Base-by-base conservation (phyloP, 2,113 vertebrate genomes). In the Chloropsis cyanopogon region DNA sequence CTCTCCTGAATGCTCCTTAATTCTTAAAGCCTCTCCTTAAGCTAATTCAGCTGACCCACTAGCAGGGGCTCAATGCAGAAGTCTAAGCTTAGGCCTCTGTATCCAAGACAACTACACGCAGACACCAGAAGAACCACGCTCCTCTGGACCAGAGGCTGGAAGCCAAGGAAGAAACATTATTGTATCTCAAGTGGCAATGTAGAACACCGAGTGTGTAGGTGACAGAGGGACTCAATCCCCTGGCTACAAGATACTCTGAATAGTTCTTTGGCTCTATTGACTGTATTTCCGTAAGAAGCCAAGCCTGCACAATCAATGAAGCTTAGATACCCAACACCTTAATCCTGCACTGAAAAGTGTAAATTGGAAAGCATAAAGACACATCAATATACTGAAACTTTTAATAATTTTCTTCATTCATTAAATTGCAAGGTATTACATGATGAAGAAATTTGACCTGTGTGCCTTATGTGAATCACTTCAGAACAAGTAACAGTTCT, bases 21-120 rank as follows among this genome's bases (percentile, higher is more conserved):
- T 83, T 95, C 82, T 83, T 61, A 86, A 95, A 90, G 86, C 57
- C 13, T 41, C 37, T 93, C 63, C 63, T 69, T 92, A 86, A 95
- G 54, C 71, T 72, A 92, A 76, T 54, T 92, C 77, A 80, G 66
- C 92, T 92, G 90, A 95, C 41, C 28, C 3, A 2, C 46, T 37
- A 68, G 57, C 7, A 82, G 59, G 33, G 53, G 53, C 49, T 76
- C 85, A 82, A 9, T 26, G 66, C 50, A 57, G 63, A 63, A 20
- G 14, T 54, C 69, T 56, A 46, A 93, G n/a, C 52, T 63, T 39
- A 89, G 37, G 49, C 4, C 31, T 85, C 75, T 35, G 42, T 57
- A 83, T 49, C 66, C 5, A 12, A 82, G 46, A 66, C 66, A 82
- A 70, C 41, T 47, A 61, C 64, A 26, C 1, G 3, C 29, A 66